Conservation (phyloP, 2,888 invertebrate species). For the Mesorhabditis spiculigera region DNA sequence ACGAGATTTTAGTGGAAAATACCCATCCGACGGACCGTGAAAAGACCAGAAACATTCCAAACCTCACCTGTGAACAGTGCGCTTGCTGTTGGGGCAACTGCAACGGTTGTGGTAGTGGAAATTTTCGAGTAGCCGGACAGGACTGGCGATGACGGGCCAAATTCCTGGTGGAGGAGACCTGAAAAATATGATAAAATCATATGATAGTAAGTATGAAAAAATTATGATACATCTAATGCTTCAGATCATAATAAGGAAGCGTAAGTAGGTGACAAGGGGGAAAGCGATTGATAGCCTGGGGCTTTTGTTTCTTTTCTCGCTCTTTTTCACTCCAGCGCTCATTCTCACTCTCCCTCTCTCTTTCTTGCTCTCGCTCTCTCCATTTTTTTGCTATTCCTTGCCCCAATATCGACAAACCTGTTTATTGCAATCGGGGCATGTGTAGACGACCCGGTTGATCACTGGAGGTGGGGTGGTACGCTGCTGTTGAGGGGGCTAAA, state of each 20-base stretch:
- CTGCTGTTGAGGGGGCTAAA: background rate
- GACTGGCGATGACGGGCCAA: conserved; percentile 13
- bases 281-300: too few species aligned
- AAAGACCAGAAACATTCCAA: too few species aligned
- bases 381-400: background rate
- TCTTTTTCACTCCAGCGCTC: too few species aligned
- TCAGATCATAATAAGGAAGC: too few species aligned
- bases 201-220: too few species aligned
- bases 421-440: conserved; percentile 6
- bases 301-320: too few species aligned
- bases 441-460: conserved; percentile 6
- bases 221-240: too few species aligned
- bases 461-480: conserved; percentile 4
- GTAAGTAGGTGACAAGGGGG: too few species aligned
- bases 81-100: background rate
- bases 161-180: conserved; percentile 9
- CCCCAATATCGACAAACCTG: background rate
- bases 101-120: background rate
- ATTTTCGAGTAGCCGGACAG: conserved; percentile 8
- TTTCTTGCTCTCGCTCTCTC: background rate
- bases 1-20: too few species aligned
- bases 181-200: background rate
- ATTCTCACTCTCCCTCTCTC: background rate
- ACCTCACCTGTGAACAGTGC: conserved; percentile 2
- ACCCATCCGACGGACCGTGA: too few species aligned